Percentiles rank a stretch among this genome's conserved stretches.
Conservation (phyloP, 37 sponge, comb jelly and placozoan genomes). For the Cladorhizidae sp. region DNA sequence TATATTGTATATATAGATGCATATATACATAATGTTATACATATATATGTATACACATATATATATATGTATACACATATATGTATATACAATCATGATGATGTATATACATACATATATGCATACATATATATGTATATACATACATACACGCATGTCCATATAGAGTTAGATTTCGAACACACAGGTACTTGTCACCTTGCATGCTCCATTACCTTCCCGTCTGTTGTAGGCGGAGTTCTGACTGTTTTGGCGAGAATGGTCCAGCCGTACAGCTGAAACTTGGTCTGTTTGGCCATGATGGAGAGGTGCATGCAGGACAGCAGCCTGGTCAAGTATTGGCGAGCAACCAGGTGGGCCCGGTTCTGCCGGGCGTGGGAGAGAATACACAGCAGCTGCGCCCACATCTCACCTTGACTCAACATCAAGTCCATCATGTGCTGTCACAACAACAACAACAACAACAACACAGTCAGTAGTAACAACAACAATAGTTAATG, state of each 20-base stretch:
- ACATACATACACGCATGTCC: not conserved
- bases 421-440: not conserved
- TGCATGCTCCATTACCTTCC: conserved; percentile 20
- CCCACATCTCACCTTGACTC: conserved; percentile 14
- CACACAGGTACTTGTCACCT: not conserved
- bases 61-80: too few relatives aligned
- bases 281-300: conserved; percentile 7
- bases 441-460: not conserved
- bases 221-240: conserved; percentile 1
- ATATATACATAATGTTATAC: too few relatives aligned
- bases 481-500: not conserved
- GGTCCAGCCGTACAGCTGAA: conserved; percentile 52
- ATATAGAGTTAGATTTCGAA: not conserved
- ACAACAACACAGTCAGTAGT: not conserved
- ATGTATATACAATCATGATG: too few relatives aligned
- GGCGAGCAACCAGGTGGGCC: not conserved
- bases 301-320: conserved; percentile 58
- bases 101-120: too few relatives aligned
- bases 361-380: conserved; percentile 43
- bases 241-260: conserved; percentile 19
- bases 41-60: too few relatives aligned
- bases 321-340: conserved; percentile 20
- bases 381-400: conserved; percentile 35
- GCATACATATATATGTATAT: too few relatives aligned
- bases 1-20: too few relatives aligned